Conservation (phyloP, 2,888 invertebrate species). For the Tipula lateralis region DNA sequence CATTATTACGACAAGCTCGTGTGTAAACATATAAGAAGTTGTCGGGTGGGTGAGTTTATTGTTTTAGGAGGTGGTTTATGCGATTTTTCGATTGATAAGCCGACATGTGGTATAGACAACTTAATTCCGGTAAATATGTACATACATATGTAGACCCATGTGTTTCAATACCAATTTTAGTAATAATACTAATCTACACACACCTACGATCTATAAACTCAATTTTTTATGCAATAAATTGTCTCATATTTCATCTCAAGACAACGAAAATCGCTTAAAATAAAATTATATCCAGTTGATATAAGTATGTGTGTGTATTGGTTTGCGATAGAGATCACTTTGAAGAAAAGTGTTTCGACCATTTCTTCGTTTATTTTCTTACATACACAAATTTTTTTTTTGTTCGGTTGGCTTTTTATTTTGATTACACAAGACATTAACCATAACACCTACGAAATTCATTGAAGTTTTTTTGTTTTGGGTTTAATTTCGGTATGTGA, state of each 20-base stretch:
- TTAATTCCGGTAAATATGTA: not conserved
- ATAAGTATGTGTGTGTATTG: not conserved
- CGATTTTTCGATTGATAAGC: not conserved
- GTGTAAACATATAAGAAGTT: not conserved
- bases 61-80: not conserved
- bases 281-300: not conserved
- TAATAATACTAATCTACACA: not conserved
- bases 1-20: not conserved
- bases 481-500: not conserved
- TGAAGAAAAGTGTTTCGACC: not conserved
- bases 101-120: not conserved
- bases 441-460: not conserved
- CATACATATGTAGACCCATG: too few relatives aligned
- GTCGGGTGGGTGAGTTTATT: not conserved
- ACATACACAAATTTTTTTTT: not conserved
- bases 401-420: not conserved
- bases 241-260: not conserved
- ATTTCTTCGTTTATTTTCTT: constrained; percentile 19
- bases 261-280: not conserved
- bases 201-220: not conserved
- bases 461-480: not conserved
- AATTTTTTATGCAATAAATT: not conserved
- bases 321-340: not conserved
- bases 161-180: not conserved
- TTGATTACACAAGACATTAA: not conserved